Conservation (phyloP, 2,113 vertebrate genomes). For the Myxocyprinus asiaticus region DNA sequence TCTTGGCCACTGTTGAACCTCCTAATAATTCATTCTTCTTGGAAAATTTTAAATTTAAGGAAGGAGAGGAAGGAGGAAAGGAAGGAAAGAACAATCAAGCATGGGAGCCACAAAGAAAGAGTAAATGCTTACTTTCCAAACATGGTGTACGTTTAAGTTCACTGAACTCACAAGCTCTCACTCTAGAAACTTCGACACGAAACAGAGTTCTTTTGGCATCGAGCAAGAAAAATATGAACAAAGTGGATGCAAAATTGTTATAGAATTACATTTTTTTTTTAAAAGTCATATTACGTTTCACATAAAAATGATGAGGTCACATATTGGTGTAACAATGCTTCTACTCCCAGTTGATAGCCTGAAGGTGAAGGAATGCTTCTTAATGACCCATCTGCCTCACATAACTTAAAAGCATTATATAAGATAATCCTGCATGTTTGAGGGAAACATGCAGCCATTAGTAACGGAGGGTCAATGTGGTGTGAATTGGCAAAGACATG, state of each 20-base stretch:
- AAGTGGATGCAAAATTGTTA: slow-evolving; percentile 23
- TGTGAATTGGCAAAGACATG: slow-evolving; percentile 24
- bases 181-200: slow-evolving; percentile 35
- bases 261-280: slow-evolving; percentile 4
- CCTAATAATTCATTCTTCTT: background rate
- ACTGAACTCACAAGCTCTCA: slow-evolving; percentile 41
- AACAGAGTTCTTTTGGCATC: slow-evolving; percentile 69
- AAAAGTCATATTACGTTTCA: slow-evolving; percentile 40
- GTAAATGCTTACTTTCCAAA: slow-evolving; percentile 16
- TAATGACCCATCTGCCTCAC: slow-evolving; percentile 51
- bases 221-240: slow-evolving; percentile 56
- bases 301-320: slow-evolving; percentile 36
- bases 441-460: slow-evolving; percentile 42
- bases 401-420: slow-evolving; percentile 62
- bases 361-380: slow-evolving; percentile 64
- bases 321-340: slow-evolving; percentile 37
- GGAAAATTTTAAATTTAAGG: background rate
- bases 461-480: background rate
- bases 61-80: slow-evolving; percentile 11
- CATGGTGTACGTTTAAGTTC: slow-evolving; percentile 20
- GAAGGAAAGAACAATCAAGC: slow-evolving; percentile 7
- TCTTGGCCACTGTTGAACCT: background rate
- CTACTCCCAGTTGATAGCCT: slow-evolving; percentile 41
- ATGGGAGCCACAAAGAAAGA: slow-evolving; percentile 1
- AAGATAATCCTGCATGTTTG: slow-evolving; percentile 47